phyloP scores from a whole-genome alignment of 2,113 vertebrate species.

The Epinephelus fuscoguttatus region DNA sequence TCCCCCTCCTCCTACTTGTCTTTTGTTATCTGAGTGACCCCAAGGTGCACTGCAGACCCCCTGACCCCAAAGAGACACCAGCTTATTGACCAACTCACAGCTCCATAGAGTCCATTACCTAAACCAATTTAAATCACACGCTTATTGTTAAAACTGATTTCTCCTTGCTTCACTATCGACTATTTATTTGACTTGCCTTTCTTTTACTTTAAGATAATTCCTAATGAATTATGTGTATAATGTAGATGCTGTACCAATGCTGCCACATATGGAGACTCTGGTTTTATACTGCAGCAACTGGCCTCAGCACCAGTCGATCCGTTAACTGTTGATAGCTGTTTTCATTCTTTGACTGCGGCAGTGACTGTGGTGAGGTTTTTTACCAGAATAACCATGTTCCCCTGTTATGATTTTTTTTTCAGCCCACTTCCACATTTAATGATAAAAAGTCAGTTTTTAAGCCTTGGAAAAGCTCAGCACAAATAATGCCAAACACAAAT shows the following conservation, averaged over 20 bases:
- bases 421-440: constrained; percentile 36
- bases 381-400: constrained; percentile 45
- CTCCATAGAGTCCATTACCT: constrained; percentile 77
- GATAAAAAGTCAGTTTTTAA: constrained; percentile 24
- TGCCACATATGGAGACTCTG: constrained; percentile 18
- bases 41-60: constrained; percentile 52
- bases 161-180: constrained; percentile 55
- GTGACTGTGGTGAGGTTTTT: constrained; percentile 45
- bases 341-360: constrained; percentile 37
- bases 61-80: constrained; percentile 71
- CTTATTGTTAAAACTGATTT: constrained; percentile 54
- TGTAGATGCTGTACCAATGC: constrained; percentile 27
- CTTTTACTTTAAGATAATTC: constrained; percentile 34
- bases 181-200: constrained; percentile 48
- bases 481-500: constrained; percentile 40
- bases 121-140: constrained; percentile 74
- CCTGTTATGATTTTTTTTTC: constrained; percentile 48
- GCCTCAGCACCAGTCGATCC: constrained; percentile 36
- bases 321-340: constrained; percentile 36
- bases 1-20: constrained; percentile 64
- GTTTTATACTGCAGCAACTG: constrained; percentile 15
- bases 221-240: constrained; percentile 31
- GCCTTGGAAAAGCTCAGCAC: neutral
- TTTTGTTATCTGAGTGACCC: constrained; percentile 80
- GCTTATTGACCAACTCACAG: constrained; percentile 75